Base-by-base conservation (phyloP, 2,113 vertebrate genomes). In the Cryptomyrus ogoouensis region DNA sequence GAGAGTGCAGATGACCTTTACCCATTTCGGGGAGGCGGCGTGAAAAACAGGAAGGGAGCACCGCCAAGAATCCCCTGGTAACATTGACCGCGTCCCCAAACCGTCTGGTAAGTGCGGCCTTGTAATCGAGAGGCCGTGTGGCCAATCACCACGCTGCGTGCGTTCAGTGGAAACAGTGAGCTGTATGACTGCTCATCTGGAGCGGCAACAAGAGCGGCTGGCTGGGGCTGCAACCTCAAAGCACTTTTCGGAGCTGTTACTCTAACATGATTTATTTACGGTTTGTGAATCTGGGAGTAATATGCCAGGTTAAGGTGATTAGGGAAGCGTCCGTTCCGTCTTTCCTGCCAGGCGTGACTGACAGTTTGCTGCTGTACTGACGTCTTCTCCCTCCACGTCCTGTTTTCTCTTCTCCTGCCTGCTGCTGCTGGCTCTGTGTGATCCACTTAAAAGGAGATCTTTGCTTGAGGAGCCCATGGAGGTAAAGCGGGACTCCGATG, bases 31-130 rank as follows among this genome's bases (percentile, higher is more conserved):
- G n/a, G 74, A 13, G 42, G 50, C 21, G 13, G 1, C 17, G 52
- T 84, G 24, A 83, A 89, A 84, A 89, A 89, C 80, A 62, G 89
- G 89, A 89, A 84, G 52, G 6, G 8, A 8, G 4, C 7, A 4
- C 46, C 27, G 1, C 9, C 12, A 8, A 39, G n/a, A 83, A 52
- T 10, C 7, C 62, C 44, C 24, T 80, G 62, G 46, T 50, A 70
- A 17, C n/a, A 12, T 9, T 19, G 35, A 49, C 8, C 10, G 3
- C 0, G 27, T 24, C 3, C n/a, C 70, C 88, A 17, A 3, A 5
- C 70, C 17, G 27, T 31, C 70, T 39, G 70, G 31, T 77, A 56
- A 52, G 70, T 39, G 35, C 35, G 15, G 70, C 5, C 31, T 0
- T 39, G 12, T 77, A 35, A 5, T 35, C 70, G 13, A 5, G 70